A percentile compares a stretch with the other conserved stretches of the same genome.
These are phyloP conservation scores for Merops nubicus DNA, from an alignment of 2,113 vertebrate species.

Conservation along the genomic window DNA sequence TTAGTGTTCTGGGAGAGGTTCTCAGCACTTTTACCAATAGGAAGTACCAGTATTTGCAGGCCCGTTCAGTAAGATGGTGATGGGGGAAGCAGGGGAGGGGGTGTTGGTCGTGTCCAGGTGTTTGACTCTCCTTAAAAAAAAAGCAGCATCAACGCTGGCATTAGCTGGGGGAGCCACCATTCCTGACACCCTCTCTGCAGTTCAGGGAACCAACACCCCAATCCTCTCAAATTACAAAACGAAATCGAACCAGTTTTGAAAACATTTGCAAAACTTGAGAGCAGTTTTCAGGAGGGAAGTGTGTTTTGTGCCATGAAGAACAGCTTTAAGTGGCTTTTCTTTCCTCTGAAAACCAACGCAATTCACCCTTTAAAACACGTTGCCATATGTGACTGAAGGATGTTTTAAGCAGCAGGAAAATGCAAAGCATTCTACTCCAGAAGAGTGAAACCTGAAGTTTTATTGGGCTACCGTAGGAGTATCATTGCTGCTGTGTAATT, in stretches of 20 bases:
- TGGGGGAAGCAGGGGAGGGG: rapidly evolving
- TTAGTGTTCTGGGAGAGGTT: not conserved
- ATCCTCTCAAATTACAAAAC: not conserved
- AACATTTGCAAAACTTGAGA: not conserved
- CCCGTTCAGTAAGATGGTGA: not conserved
- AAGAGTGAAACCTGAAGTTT: not conserved
- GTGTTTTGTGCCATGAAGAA: not conserved
- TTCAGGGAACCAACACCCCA: not conserved
- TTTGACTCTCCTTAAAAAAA: not conserved
- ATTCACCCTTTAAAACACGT: not conserved
- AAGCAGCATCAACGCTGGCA: not conserved
- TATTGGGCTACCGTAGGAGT: not conserved
- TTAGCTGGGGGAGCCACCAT: not conserved
- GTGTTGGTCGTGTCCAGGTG: too few species aligned
- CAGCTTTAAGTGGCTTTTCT: not conserved
- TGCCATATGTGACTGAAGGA: not conserved
- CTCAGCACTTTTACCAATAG: not conserved
- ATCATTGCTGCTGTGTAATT: not conserved
- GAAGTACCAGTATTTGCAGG: rapidly evolving
- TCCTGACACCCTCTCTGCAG: not conserved
- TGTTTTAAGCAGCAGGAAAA: not conserved
- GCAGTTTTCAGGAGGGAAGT: not conserved
- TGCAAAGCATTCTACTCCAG: not conserved
- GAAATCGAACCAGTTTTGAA: not conserved
- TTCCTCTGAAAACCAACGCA: not conserved